Conservation (phyloP, 2,888 invertebrate species). For the Cryptocephalus moraei region DNA sequence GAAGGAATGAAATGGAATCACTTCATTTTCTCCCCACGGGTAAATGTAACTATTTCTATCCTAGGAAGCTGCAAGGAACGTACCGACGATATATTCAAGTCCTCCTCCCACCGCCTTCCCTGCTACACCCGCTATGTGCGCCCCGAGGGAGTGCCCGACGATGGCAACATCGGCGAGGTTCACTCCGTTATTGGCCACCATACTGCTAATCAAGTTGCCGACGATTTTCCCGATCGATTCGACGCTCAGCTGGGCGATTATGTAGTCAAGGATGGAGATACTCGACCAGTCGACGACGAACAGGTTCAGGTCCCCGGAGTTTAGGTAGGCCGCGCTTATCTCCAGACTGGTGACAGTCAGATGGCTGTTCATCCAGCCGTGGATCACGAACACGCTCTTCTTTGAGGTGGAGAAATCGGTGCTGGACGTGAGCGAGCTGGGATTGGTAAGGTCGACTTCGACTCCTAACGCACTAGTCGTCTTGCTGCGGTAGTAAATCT, state of each 20-base stretch:
- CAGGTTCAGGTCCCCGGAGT: slow-evolving; percentile 24
- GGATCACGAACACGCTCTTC: slow-evolving; percentile 24
- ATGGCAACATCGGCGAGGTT: slow-evolving; percentile 6
- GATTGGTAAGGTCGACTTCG: slow-evolving; percentile 7
- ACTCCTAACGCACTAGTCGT: slow-evolving; percentile 12
- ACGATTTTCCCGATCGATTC: slow-evolving; percentile 10
- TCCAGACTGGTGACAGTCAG: slow-evolving; percentile 17
- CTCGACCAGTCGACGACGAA: slow-evolving; percentile 29
- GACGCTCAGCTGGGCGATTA: neutral
- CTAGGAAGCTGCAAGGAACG: neutral
- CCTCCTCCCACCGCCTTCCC: slow-evolving; percentile 14
- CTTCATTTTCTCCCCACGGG: no score
- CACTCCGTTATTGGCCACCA: slow-evolving; percentile 5
- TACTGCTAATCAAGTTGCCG: slow-evolving; percentile 6
- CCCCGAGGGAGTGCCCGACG: slow-evolving; percentile 22
- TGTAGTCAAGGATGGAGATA: slow-evolving; percentile 11
- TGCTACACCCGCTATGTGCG: slow-evolving; percentile 26
- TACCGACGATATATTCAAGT: slow-evolving; percentile 6
- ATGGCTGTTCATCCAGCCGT: slow-evolving; percentile 27
- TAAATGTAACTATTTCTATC: no score
- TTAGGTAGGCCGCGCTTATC: slow-evolving; percentile 19
- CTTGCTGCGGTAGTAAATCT: slow-evolving; percentile 20
- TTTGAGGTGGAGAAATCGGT: slow-evolving; percentile 17
- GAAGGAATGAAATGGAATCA: no score
- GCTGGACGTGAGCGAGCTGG: slow-evolving; percentile 6